phyloP scores from a whole-genome alignment of 2,888 invertebrate species.

The Coelinius sp. region DNA sequence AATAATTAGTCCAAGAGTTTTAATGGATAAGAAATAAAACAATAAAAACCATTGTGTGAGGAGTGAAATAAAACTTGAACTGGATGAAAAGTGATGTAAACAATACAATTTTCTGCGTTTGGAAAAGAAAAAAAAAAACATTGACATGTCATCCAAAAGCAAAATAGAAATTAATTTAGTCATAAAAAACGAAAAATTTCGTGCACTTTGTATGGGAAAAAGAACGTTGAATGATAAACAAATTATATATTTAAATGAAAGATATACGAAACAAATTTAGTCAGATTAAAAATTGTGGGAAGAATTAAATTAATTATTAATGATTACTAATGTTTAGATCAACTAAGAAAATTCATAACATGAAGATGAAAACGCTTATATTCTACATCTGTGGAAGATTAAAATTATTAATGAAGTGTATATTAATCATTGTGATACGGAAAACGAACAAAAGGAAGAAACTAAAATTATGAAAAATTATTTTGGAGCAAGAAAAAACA shows the following conservation, averaged over 20 bases:
- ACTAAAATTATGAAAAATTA: constrained; percentile 33
- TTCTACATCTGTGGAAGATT: constrained; percentile 58
- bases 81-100: constrained; percentile 19
- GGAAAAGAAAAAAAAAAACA: not conserved
- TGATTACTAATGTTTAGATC: constrained; percentile 30
- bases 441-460: constrained; percentile 24
- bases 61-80: not conserved
- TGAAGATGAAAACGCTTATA: constrained; percentile 63
- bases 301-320: constrained; percentile 38
- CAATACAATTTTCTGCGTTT: not conserved
- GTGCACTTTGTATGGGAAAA: constrained; percentile 43
- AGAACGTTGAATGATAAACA: constrained; percentile 19
- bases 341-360: constrained; percentile 36
- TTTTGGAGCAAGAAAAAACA: not conserved
- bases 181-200: not conserved
- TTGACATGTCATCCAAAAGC: not conserved
- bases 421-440: constrained; percentile 27
- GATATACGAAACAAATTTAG: constrained; percentile 49
- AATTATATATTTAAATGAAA: constrained; percentile 27
- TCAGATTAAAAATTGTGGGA: constrained; percentile 44
- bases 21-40: constrained; percentile 6
- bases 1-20: constrained; percentile 28
- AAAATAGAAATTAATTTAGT: constrained; percentile 4
- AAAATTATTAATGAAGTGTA: constrained; percentile 42
- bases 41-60: constrained; percentile 17